These are phyloP conservation scores for Suncus etruscus DNA, from an alignment of 2,113 vertebrate genomes.

Conservation along the genomic window DNA sequence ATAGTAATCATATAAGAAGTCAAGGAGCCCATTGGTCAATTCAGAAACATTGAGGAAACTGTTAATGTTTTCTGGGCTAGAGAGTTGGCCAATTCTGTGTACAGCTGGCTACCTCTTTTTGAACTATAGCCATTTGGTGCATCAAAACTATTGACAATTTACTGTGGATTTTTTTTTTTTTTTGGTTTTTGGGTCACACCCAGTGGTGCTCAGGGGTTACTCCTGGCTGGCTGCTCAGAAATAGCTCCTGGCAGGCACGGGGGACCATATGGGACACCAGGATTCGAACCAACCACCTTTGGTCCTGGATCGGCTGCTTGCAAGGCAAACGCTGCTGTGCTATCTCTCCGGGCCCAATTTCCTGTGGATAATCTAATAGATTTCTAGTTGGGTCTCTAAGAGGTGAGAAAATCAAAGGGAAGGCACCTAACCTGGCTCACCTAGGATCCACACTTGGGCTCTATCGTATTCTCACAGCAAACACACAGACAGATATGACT, in stretches of 20 bases:
- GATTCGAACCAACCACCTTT: too few species aligned
- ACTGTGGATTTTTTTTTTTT: too few species aligned
- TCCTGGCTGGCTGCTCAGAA: too few species aligned
- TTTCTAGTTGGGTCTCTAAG: background rate
- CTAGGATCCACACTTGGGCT: background rate
- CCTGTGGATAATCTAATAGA: background rate
- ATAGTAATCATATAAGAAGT: background rate
- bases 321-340: too few species aligned
- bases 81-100: background rate
- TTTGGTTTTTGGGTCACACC: too few species aligned
- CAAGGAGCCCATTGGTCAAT: background rate
- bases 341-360: too few species aligned
- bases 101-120: background rate
- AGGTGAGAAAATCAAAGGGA: background rate
- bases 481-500: background rate
- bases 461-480: background rate
- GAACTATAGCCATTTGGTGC: background rate
- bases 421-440: background rate
- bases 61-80: background rate
- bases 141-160: background rate
- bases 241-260: too few species aligned
- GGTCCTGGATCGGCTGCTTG: too few species aligned
- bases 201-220: too few species aligned
- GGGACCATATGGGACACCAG: too few species aligned
- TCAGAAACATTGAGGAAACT: background rate